A percentile compares a stretch with the other conserved stretches of the same genome.
Evolutionary conservation across 2,888 invertebrate species (phyloP).

Genomic region (Catocala sponsa): DNA sequence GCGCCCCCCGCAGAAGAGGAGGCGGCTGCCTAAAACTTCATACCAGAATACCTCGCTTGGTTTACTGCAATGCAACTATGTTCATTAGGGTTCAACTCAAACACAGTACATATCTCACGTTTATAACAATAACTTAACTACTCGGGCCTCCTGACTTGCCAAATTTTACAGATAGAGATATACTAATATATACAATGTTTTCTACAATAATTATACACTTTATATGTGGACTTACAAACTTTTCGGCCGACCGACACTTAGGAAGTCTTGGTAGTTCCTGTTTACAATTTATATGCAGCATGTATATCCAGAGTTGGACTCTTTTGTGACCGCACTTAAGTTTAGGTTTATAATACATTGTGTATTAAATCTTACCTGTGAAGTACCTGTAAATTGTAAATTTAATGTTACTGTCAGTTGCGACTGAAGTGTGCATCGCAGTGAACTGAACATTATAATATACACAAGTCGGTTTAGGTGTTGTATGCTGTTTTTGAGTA

Average conservation of each 20-base stretch:
- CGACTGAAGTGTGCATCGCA: slow-evolving; percentile 79
- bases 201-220: slow-evolving; percentile 12
- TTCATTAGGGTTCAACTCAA: slow-evolving; percentile 83
- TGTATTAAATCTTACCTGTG: slow-evolving; percentile 84
- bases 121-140: slow-evolving; percentile 37
- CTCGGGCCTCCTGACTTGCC: slow-evolving; percentile 44
- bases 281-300: slow-evolving; percentile 54
- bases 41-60: slow-evolving; percentile 66
- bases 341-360: slow-evolving; percentile 80
- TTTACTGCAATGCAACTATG: slow-evolving; percentile 86
- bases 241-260: slow-evolving; percentile 40
- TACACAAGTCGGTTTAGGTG: slow-evolving; percentile 68
- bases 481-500: slow-evolving; percentile 82
- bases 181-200: slow-evolving; percentile 6
- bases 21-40: slow-evolving; percentile 85
- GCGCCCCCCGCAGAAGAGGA: slow-evolving; percentile 87
- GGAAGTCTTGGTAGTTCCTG: slow-evolving; percentile 47
- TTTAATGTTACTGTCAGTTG: slow-evolving; percentile 76
- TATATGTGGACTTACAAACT: slow-evolving; percentile 30
- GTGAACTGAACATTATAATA: slow-evolving; percentile 74
- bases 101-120: slow-evolving; percentile 71
- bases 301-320: slow-evolving; percentile 79
- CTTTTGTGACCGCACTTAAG: slow-evolving; percentile 80
- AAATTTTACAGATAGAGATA: slow-evolving; percentile 43
- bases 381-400: slow-evolving; percentile 88